Base-by-base conservation (phyloP, 2,888 invertebrate genomes). In the Gnatocerus cornutus region DNA sequence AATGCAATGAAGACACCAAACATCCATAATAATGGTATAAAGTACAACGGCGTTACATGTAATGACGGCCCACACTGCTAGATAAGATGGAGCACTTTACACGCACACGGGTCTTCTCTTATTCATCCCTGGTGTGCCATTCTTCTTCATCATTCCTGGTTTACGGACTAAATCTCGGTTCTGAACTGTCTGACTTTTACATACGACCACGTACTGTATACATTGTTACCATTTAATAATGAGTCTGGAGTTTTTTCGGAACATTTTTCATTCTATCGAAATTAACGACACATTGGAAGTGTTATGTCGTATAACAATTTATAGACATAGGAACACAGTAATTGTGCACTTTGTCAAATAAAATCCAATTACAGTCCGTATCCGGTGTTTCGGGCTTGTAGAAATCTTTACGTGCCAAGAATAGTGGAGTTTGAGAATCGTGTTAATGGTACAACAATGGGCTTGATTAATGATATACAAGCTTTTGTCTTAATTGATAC, bases 381-480 rank as follows among this genome's bases (percentile, higher is more conserved):
- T 71, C 69, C 70, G 69, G 52, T 64, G 65, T 71, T 71, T 66
- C 69, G 14, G 62, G 69, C 69, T 73, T 69, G 71, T 45, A 69
- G 68, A 73, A 71, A 71, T 71, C 70, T 71, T 73, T 73, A 71
- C 70, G 68, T 70, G 71, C 71, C 66, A 59, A 64, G 69, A 71
- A 67, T 70, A 68, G 68, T 65, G 66, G 61, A 74, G 70, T 63
- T 63, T 50, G 62, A 66, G 68, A 71, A 70, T 74, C 53, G 71
- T 64, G 73, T 71, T 73, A 74, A 71, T 74, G 70, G 73, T 64
- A 55, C 67, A 74, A 74, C 74, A 74, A 74, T 73, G 72, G 70
- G 53, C 70, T 68, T 74, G 74, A 74, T 73, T 74, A 74, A 74
- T 74, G 74, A 73, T 73, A 70, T 74, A 71, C 71, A 71, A 70